phyloP scores from a whole-genome alignment of 2,797 vertebrate species.

The Phyllotis vaccarum region DNA sequence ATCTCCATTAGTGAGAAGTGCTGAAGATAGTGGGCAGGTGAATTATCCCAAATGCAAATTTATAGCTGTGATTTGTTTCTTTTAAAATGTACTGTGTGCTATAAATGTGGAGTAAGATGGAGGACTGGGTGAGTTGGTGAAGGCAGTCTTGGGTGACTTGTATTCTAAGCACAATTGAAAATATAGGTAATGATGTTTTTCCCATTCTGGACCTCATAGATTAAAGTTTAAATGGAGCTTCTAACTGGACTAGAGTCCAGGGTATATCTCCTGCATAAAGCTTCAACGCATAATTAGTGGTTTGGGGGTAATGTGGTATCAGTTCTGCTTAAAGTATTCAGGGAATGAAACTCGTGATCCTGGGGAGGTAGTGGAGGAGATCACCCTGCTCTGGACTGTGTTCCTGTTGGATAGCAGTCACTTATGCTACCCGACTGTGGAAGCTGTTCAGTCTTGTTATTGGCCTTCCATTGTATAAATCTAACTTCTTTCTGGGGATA shows the following conservation, averaged over 20 bases:
- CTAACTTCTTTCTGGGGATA: conserved; percentile 10
- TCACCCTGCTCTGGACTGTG: not conserved
- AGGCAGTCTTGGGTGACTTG: not conserved
- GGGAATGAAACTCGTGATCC: not conserved
- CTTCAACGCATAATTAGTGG: not conserved
- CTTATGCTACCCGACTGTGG: not conserved
- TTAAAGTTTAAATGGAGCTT: conserved; percentile 28
- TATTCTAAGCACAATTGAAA: not conserved
- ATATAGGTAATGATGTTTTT: conserved; percentile 17
- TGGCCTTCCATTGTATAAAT: not conserved
- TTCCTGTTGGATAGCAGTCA: not conserved
- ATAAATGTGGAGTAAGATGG: not conserved
- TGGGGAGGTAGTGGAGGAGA: not conserved
- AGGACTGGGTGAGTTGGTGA: not conserved
- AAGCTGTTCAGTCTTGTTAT: not conserved
- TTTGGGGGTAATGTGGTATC: not conserved
- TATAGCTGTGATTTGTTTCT: not conserved
- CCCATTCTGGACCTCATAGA: not conserved
- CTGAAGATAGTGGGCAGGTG: not conserved
- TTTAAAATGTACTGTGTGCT: not conserved
- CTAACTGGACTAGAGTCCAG: not conserved
- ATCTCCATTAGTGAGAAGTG: not conserved
- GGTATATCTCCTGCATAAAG: not conserved
- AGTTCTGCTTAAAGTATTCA: not conserved
- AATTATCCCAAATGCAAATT: not conserved